Percentiles rank a stretch among this genome's conserved stretches.
Conservation (phyloP, 2,888 invertebrate species). For the Furcula furcula region DNA sequence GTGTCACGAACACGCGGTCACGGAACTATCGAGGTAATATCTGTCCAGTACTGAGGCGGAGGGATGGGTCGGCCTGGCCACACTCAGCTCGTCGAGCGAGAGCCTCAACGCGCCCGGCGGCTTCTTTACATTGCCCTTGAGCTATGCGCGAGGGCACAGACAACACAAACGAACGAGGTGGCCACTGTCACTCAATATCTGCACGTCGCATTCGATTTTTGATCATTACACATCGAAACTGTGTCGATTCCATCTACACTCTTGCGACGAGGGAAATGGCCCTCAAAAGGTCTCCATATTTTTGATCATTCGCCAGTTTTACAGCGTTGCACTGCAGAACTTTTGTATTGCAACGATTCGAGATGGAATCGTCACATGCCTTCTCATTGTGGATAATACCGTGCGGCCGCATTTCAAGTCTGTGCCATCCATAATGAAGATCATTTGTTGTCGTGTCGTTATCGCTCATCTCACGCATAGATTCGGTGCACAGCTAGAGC, state of each 20-base stretch:
- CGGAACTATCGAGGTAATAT: conserved; percentile 28
- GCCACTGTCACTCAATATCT: conserved; percentile 57
- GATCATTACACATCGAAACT: conserved; percentile 19
- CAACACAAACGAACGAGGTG: conserved; percentile 93
- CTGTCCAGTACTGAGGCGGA: conserved; percentile 60
- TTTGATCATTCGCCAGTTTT: too few relatives aligned
- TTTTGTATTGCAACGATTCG: too few relatives aligned
- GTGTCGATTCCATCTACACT: conserved; percentile 34
- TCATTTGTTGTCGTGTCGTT: conserved; percentile 39
- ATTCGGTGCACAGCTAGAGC: conserved; percentile 51
- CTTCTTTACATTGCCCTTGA: conserved; percentile 87
- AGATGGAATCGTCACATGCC: conserved; percentile 43
- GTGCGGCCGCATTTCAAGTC: conserved; percentile 33
- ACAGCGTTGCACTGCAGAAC: too few relatives aligned
- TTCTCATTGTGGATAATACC: conserved; percentile 22
- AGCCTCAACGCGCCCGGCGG: conserved; percentile 84
- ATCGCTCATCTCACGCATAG: conserved; percentile 52
- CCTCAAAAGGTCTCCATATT: too few relatives aligned
- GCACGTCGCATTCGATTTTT: conserved; percentile 55
- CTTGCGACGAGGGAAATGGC: too few relatives aligned
- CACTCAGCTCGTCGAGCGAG: conserved; percentile 84
- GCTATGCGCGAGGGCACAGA: conserved; percentile 89
- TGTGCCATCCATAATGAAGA: conserved; percentile 19
- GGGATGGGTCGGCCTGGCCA: conserved; percentile 58
- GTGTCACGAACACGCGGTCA: conserved; percentile 2